Evolutionary conservation across 30 jellyfish, hydroid and myxozoan species (phyloP), one percentile per base, ranked within the genome.

Genomic region (Aurelia aurita complex sp. Pacific): DNA sequence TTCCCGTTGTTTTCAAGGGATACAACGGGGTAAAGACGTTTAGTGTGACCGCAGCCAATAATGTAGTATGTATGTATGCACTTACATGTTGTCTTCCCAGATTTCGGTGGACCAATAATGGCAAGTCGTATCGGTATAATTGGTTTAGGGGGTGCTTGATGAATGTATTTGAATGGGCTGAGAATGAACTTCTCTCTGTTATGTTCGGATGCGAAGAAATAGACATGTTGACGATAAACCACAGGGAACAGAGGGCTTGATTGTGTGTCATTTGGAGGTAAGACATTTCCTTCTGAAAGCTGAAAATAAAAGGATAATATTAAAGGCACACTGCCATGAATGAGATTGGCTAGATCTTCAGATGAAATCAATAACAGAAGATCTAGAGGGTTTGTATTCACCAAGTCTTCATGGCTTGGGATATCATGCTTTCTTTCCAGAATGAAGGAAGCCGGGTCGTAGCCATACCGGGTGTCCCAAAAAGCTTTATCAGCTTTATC

Each of bases 11-110:
- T 23, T 23, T 23, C 29, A 23, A 23, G 29, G 29, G 29, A 23
- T 23, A 23, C 29, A 23, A 23, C 29, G 29, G 29, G 29, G 29
- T 23, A 23, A 23, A 23, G 29, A 23, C 29, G 29, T 23, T 23
- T 23, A 23, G 29, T 23, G 29, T 23, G 29, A 23, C 29, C 29
- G 29, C 29, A 23, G 29, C 29, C 29, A 23, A 23, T 23, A 23
- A 23, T 23, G 29, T 23, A 23, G 29, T 23, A 23, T 23, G 29
- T 23, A 23, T 23, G 29, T 23, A 23, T 23, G 29, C 32, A 73
- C 96, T 83, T 83, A 93, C 98, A 88, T 38, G 98, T 82, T 1
- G 98, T 93, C 74, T 94, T 94, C 13, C 99, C 99, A 13, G 97
- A 94, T 67, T 94, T 94, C 50, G 99, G 99, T 29, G 99, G 97